Evolutionary conservation across 92 coral and sea anemone species (phyloP).

Genomic region (Galaxea fascicularis): DNA sequence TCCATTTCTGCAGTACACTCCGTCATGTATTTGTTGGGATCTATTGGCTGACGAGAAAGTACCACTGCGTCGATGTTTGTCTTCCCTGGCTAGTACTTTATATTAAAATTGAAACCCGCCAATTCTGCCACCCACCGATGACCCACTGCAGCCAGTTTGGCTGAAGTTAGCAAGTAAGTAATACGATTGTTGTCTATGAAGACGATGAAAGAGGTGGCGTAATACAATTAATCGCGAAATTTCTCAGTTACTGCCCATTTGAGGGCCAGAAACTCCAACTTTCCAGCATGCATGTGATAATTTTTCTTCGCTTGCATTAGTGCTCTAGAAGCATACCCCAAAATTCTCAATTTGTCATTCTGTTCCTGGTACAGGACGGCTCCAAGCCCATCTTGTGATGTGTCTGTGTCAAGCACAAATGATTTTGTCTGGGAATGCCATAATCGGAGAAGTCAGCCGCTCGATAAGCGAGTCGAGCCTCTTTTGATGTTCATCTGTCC

Average conservation of each 20-base stretch:
- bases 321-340: slow-evolving; percentile 35
- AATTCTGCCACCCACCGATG: slow-evolving; percentile 54
- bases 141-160: slow-evolving; percentile 56
- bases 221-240: slow-evolving; percentile 45
- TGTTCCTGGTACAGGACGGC: slow-evolving; percentile 33
- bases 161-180: slow-evolving; percentile 48
- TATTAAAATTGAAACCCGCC: slow-evolving; percentile 46
- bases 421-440: slow-evolving; percentile 34
- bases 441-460: slow-evolving; percentile 21
- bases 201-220: slow-evolving; percentile 38
- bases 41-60: background rate
- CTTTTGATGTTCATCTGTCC: no score
- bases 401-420: slow-evolving; percentile 16
- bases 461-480: no score
- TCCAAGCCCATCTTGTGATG: no score
- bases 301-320: slow-evolving; percentile 26
- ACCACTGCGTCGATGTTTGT: background rate
- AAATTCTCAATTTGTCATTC: slow-evolving; percentile 15
- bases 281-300: background rate
- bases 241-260: slow-evolving; percentile 49
- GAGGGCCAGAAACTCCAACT: slow-evolving; percentile 32
- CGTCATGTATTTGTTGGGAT: slow-evolving; percentile 8
- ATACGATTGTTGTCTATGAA: background rate
- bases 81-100: background rate
- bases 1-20: no score